Conservation (phyloP, 2,113 vertebrate species). For the Sitta europaea region DNA sequence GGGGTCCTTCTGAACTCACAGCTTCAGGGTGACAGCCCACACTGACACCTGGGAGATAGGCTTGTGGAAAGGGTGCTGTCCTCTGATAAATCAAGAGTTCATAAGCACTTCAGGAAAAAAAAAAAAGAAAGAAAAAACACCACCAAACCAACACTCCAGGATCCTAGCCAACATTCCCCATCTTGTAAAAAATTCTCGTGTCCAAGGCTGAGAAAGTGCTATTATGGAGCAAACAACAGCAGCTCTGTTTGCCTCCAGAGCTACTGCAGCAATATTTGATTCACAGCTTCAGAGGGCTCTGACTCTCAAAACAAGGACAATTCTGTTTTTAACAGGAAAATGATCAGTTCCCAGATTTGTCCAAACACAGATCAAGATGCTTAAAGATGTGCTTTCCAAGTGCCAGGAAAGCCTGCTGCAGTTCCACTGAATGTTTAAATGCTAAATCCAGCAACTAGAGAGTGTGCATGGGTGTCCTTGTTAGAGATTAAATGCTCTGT, state of each 20-base stretch:
- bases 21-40: neutral
- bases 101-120: neutral
- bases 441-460: neutral
- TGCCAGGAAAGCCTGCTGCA: neutral
- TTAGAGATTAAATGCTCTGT: neutral
- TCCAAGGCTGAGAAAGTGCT: slow-evolving; percentile 59
- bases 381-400: neutral
- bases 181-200: slow-evolving; percentile 63
- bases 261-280: slow-evolving; percentile 27
- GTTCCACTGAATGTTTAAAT: neutral
- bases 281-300: neutral
- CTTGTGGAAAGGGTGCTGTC: neutral
- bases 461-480: neutral
- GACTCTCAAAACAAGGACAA: neutral
- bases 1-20: neutral
- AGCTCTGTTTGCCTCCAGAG: slow-evolving; percentile 67
- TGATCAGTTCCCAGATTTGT: neutral
- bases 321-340: neutral
- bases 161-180: slow-evolving; percentile 62
- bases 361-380: slow-evolving; percentile 10
- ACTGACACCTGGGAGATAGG: accelerated
- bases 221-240: slow-evolving; percentile 67
- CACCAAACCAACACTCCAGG: neutral
- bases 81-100: neutral
- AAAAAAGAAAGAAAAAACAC: neutral